These are phyloP conservation scores for Emydocephalus ijimae DNA, from an alignment of 2,113 vertebrate genomes.

Conservation along the genomic window DNA sequence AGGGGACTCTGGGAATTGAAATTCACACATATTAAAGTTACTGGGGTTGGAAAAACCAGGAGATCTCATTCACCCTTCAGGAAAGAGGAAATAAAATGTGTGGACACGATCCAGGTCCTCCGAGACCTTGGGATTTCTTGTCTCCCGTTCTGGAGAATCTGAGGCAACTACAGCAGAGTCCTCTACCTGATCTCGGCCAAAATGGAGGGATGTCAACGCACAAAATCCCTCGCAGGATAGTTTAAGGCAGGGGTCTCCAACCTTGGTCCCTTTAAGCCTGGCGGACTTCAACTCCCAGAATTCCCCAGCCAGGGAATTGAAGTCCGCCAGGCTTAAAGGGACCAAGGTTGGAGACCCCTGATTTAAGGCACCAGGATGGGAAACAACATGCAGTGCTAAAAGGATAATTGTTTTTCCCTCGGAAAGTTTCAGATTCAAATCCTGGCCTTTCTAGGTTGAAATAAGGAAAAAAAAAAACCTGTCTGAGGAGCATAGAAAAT, in stretches of 20 bases:
- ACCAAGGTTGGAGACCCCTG: no score
- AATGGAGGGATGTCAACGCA: background rate
- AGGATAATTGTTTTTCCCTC: background rate
- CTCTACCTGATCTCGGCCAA: background rate
- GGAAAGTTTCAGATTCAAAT: background rate
- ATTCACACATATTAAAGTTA: background rate
- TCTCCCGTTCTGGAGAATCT: background rate
- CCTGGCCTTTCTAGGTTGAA: background rate
- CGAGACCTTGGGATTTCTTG: background rate
- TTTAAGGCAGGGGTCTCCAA: background rate
- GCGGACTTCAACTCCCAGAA: no score
- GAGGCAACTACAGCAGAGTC: background rate
- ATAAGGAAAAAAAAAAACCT: background rate
- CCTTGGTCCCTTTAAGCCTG: no score
- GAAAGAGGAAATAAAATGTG: background rate
- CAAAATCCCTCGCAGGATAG: background rate
- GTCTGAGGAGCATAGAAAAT: background rate
- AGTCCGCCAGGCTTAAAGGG: no score
- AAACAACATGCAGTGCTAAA: background rate
- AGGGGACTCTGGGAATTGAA: background rate
- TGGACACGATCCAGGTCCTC: background rate
- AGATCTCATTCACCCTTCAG: background rate
- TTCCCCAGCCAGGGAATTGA: no score
- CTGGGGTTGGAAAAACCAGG: background rate
- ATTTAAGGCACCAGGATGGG: background rate